phyloP scores from a whole-genome alignment of 2,888 invertebrate species.

The Habrosyne pyritoides region DNA sequence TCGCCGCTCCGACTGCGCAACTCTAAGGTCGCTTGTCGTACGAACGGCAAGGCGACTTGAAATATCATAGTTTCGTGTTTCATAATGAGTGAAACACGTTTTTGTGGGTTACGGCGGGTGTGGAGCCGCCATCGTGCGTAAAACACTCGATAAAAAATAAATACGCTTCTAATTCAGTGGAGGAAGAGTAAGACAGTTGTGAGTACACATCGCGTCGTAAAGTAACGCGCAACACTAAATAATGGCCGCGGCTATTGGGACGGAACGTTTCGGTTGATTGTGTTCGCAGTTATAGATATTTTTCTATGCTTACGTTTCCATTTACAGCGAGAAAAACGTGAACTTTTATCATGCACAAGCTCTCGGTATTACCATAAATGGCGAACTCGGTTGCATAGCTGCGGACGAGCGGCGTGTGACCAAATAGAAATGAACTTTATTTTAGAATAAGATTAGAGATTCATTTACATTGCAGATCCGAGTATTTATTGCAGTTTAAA shows the following conservation, averaged over 20 bases:
- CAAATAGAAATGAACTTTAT: constrained; percentile 5
- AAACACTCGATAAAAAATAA: constrained; percentile 30
- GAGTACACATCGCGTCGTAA: constrained; percentile 34
- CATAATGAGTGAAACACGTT: constrained; percentile 80
- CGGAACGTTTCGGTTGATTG: constrained; percentile 73
- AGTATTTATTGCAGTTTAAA: background rate
- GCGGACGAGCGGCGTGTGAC: constrained; percentile 13
- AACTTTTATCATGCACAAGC: constrained; percentile 46
- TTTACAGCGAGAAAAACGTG: constrained; percentile 44
- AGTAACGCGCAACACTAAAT: constrained; percentile 51
- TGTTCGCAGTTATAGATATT: constrained; percentile 57
- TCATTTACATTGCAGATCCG: constrained; percentile 1
- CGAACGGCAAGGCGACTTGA: constrained; percentile 56
- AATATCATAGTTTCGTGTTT: constrained; percentile 80
- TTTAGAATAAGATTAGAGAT: constrained; percentile 3
- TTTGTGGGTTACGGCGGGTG: constrained; percentile 57
- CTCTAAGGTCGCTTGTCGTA: constrained; percentile 61
- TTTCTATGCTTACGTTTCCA: constrained; percentile 39
- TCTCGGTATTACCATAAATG: constrained; percentile 42
- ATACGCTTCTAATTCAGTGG: constrained; percentile 18
- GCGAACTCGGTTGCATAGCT: constrained; percentile 33
- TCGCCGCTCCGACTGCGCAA: constrained; percentile 63
- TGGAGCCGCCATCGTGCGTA: constrained; percentile 54
- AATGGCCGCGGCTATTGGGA: constrained; percentile 65
- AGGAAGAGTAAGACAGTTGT: constrained; percentile 21